A percentile compares a stretch with the other conserved stretches of the same genome.
phyloP scores from a whole-genome alignment of 2,113 vertebrate species.

The Leptocoma aspasia region DNA sequence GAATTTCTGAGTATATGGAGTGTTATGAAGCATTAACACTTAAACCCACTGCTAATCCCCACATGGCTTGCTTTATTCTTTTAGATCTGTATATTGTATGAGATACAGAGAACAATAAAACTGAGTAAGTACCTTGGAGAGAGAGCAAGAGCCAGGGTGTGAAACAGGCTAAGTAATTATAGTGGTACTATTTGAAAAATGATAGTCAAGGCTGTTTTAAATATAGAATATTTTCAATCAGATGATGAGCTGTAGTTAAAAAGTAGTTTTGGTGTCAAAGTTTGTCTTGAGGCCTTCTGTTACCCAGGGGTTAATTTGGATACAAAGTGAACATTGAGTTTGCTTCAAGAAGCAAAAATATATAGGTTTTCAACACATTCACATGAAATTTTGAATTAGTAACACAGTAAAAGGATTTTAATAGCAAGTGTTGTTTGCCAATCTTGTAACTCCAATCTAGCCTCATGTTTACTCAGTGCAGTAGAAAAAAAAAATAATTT shows the following conservation, averaged over 20 bases:
- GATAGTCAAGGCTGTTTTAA: background rate
- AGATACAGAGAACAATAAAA: constrained; percentile 51
- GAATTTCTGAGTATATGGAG: constrained; percentile 51
- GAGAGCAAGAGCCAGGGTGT: background rate
- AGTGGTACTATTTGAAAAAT: background rate
- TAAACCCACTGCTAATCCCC: constrained; percentile 63
- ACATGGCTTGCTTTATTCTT: constrained; percentile 49
- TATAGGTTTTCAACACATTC: background rate
- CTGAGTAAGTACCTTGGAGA: constrained; percentile 3
- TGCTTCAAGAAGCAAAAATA: background rate
- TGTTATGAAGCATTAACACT: constrained; percentile 63
- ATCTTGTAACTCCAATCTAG: background rate
- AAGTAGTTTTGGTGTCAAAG: background rate
- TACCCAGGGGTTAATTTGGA: background rate
- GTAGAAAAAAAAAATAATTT: background rate
- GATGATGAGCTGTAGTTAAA: background rate
- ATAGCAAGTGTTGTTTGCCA: background rate
- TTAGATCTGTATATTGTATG: constrained; percentile 33
- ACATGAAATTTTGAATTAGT: background rate
- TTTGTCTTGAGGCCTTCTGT: background rate
- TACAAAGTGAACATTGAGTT: background rate
- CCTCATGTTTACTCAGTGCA: background rate
- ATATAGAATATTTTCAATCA: background rate
- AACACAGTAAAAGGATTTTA: background rate
- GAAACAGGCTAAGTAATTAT: constrained; percentile 24